A percentile compares a stretch with the other conserved stretches of the same genome.
These are phyloP conservation scores for Hipposideros armiger DNA, from an alignment of 2,113 vertebrate species.

Conservation along the genomic window DNA sequence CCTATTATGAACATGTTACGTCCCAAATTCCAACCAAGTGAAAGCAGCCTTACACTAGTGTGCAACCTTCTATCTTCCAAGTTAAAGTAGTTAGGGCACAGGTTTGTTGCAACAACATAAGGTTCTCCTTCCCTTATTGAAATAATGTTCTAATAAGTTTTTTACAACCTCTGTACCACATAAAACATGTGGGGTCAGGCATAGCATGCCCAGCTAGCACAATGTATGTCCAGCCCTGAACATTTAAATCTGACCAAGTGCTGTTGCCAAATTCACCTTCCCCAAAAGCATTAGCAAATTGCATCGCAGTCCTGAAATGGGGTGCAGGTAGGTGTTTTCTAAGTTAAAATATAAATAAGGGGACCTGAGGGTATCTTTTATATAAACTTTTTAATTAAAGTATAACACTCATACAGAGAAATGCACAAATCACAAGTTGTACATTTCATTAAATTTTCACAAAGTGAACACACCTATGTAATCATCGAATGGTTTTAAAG, in stretches of 20 bases:
- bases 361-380: background rate
- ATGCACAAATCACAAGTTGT: background rate
- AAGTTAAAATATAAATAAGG: constrained; percentile 43
- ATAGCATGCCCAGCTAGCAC: background rate
- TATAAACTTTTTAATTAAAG: constrained; percentile 53
- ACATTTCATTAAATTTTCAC: constrained; percentile 38
- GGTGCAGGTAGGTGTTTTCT: background rate
- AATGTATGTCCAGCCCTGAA: background rate
- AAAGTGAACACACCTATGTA: background rate
- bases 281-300: background rate
- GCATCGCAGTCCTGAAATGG: background rate
- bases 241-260: background rate
- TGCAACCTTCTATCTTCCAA: background rate
- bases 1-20: background rate
- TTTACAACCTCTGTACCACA: constrained; percentile 10
- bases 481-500: background rate
- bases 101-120: background rate
- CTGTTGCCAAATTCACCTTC: constrained; percentile 32
- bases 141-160: constrained; percentile 66
- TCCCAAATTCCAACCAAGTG: constrained; percentile 14
- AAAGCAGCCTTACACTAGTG: constrained; percentile 7
- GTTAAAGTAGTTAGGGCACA: constrained; percentile 7
- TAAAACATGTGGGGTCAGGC: constrained; percentile 22
- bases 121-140: constrained; percentile 37
- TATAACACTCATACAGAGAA: constrained; percentile 27